Percentiles rank a stretch among this genome's conserved stretches.
Conservation (phyloP, 2,888 invertebrate genomes). For the Platycheirus rosarum region DNA sequence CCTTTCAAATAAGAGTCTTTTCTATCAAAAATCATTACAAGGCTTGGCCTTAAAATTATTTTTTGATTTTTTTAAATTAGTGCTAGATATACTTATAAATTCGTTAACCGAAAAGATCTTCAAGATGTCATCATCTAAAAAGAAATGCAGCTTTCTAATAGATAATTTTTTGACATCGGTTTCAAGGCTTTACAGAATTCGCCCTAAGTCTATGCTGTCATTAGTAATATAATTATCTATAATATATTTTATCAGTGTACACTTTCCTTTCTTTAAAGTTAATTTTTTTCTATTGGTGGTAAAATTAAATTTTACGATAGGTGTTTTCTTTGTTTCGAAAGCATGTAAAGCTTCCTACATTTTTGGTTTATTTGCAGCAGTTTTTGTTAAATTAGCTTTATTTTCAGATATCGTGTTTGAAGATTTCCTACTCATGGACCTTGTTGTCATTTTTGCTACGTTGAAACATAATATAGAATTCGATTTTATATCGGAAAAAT, state of each 20-base stretch:
- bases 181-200: background rate
- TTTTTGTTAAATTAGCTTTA: background rate
- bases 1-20: slow-evolving; percentile 9
- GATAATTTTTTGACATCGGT: background rate
- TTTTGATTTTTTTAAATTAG: background rate
- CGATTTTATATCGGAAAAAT: slow-evolving; percentile 1
- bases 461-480: slow-evolving; percentile 2
- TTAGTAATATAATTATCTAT: background rate
- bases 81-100: slow-evolving; percentile 12
- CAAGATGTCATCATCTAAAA: slow-evolving; percentile 22
- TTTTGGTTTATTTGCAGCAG: background rate
- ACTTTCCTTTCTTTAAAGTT: background rate
- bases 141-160: slow-evolving; percentile 7
- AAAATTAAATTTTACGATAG: background rate
- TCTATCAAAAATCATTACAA: slow-evolving; percentile 1
- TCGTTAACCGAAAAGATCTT: background rate
- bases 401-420: background rate
- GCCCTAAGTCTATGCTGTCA: background rate
- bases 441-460: background rate
- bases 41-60: slow-evolving; percentile 14
- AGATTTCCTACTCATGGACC: slow-evolving; percentile 8
- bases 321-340: background rate
- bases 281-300: background rate
- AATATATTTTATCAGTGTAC: background rate
- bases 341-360: background rate